Base-by-base conservation (phyloP, 2,888 invertebrate genomes). In the Thelaira solivaga region DNA sequence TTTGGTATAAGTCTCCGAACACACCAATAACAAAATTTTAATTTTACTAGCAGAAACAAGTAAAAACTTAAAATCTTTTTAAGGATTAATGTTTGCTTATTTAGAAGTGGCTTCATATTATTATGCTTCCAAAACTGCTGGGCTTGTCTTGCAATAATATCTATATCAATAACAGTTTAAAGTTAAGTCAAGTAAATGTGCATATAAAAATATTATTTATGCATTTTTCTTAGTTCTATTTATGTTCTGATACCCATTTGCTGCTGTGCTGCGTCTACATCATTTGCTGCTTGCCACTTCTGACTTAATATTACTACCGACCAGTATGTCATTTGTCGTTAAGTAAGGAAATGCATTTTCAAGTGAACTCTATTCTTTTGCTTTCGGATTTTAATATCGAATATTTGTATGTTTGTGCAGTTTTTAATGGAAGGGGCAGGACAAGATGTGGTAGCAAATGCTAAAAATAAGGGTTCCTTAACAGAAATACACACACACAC, bases 121-220 rank as follows among this genome's bases (percentile, higher is more conserved):
- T n/a, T n/a, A n/a, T n/a, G n/a, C 2, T 18, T 24, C 36, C 31
- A 11, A 31, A 18, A 31, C 36, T 18, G 41, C 34, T 13, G 51
- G 39, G 31, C 4, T 31, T 39, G 11, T 64, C 26, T 51, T 29
- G 51, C 11, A 81, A 80, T 75, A 86, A 86, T 83, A 86, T 85
- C 82, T 86, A 86, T 86, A 86, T 86, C 85, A 86, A 87, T 86
- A 87, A 86, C 84, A 84, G 82, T 86, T 85, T 77, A 49, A 79
- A 72, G 62, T 79, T 55, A 24, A 64, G 45, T 47, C 45, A 47
- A 39, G 29, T 41, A 47, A 45, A 62, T n/a, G n/a, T n/a, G 8
- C 13, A 11, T 29, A 31, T 1, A 47, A 34, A 64, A 69, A 69
- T 69, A 77, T 69, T 64, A 69, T 49, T 59, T 45, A 53, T 74